Evolutionary conservation across 2,113 vertebrate species (phyloP), one percentile per base, ranked within the genome.

Genomic region (Jaculus jaculus): DNA sequence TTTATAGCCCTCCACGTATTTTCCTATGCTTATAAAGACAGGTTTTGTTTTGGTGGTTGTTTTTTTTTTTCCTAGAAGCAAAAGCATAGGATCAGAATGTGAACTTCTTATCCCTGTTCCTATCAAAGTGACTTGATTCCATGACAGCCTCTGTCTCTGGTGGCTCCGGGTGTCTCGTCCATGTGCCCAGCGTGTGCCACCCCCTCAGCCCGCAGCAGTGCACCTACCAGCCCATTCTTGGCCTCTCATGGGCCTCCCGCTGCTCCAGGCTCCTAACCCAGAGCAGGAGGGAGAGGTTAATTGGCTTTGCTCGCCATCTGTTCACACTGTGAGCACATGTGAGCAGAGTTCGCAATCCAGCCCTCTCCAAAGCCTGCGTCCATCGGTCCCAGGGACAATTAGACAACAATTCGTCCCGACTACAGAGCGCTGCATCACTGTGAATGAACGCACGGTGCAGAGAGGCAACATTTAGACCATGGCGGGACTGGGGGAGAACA

Each of bases 281-380:
- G 97, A 97, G 94, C 18, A 15, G 96, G 87, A 69, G 68, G 96
- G 96, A 98, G 98, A 99, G 98, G 98, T 98, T 99, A 99, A 99
- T 98, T 98, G 98, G 97, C 98, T 99, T 98, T 90, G 95, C 98
- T 98, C 98, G 98, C 98, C 98, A 98, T 98, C 98, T 99, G 98
- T 98, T 98, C 98, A 96, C 97, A 91, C 97, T 83, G 68, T 94
- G 97, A 97, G 96, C 87, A 92, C 97, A 95, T 66, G 87, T 71
- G 95, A 96, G 96, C 97, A 96, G 92, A 94, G 96, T 95, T 97
- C 96, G 96, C 92, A 97, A 98, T 97, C 42, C 97, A 98, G 97
- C 94, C 97, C 95, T 95, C 93, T 98, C 96, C 94, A 74, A 96
- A 97, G 97, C 98, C 98, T 97, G 97, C 96, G 97, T 97, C 97